phyloP scores from a whole-genome alignment of 2,888 invertebrate species.

The Caenorhabditis panamensis region DNA sequence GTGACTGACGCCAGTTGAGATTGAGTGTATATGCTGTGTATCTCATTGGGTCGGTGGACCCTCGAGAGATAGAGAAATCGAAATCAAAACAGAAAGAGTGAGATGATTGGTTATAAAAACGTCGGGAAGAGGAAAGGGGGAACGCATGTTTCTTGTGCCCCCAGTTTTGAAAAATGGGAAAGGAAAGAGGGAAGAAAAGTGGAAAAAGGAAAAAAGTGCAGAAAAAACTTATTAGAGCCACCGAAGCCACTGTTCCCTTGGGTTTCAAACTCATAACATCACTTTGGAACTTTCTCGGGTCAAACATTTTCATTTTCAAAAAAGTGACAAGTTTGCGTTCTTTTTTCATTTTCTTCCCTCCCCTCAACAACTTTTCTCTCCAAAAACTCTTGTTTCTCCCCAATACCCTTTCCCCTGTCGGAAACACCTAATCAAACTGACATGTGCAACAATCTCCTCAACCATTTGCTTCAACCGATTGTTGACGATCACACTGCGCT shows the following conservation, averaged over 20 bases:
- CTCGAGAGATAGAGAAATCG: background rate
- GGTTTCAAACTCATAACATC: constrained; percentile 23
- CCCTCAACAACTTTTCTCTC: background rate
- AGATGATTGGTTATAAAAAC: constrained; percentile 8
- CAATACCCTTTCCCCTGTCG: background rate
- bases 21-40: constrained; percentile 18
- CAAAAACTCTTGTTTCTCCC: background rate
- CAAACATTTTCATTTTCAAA: constrained; percentile 5
- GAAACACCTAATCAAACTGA: constrained; percentile 54
- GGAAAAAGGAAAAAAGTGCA: constrained; percentile 17
- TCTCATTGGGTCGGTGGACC: constrained; percentile 7
- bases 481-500: constrained; percentile 73
- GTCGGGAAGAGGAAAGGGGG: too few relatives aligned
- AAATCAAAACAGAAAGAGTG: background rate
- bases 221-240: constrained; percentile 43
- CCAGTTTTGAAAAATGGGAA: constrained; percentile 36
- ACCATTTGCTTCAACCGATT: constrained; percentile 74
- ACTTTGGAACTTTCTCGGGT: constrained; percentile 24
- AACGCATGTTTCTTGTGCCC: too few relatives aligned
- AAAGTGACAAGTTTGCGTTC: constrained; percentile 38
- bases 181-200: background rate
- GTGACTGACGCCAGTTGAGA: background rate
- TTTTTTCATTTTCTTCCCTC: background rate
- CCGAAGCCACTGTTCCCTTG: too few relatives aligned
- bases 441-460: constrained; percentile 76